These are phyloP conservation scores for Sturmia bella DNA, from an alignment of 2,888 invertebrate genomes.

Conservation along the genomic window DNA sequence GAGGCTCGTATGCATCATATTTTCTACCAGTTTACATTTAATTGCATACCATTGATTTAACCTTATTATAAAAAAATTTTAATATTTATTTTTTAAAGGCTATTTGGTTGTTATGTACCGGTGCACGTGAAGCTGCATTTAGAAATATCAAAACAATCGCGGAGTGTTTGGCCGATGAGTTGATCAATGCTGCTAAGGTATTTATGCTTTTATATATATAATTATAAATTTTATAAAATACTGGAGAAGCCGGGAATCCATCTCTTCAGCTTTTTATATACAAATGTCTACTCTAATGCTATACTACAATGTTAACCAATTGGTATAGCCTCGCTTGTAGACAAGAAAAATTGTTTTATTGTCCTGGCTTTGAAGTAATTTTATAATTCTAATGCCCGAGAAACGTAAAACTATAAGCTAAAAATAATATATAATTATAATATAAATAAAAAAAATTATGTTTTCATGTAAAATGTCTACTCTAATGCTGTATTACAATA, in stretches of 20 bases:
- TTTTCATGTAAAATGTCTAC: conserved; percentile 65
- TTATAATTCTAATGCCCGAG: conserved; percentile 74
- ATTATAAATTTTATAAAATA: too few species aligned
- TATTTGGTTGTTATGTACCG: conserved; percentile 99
- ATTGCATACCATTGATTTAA: too few species aligned
- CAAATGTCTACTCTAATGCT: too few species aligned
- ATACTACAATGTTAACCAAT: neutral
- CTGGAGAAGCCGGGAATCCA: too few species aligned
- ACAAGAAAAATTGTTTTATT: conserved; percentile 78
- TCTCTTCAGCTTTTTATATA: too few species aligned
- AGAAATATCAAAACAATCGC: conserved; percentile 99
- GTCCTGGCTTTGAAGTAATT: conserved; percentile 76
- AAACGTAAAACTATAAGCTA: conserved; percentile 74
- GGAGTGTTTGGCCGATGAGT: conserved; percentile 99
- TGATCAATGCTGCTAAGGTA: conserved; percentile 99
- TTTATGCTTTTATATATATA: conserved; percentile 35
- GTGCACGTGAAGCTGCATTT: conserved; percentile 99
- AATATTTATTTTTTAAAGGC: conserved; percentile 83
- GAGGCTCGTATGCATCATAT: too few species aligned
- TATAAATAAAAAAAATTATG: neutral
- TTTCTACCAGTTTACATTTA: too few species aligned
- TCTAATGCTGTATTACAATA: conserved; percentile 75
- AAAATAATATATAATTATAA: neutral
- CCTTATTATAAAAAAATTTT: neutral
- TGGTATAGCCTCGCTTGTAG: conserved; percentile 70